Evolutionary conservation across 2,888 invertebrate species (phyloP).

Genomic region (Plagodis dolabraria): DNA sequence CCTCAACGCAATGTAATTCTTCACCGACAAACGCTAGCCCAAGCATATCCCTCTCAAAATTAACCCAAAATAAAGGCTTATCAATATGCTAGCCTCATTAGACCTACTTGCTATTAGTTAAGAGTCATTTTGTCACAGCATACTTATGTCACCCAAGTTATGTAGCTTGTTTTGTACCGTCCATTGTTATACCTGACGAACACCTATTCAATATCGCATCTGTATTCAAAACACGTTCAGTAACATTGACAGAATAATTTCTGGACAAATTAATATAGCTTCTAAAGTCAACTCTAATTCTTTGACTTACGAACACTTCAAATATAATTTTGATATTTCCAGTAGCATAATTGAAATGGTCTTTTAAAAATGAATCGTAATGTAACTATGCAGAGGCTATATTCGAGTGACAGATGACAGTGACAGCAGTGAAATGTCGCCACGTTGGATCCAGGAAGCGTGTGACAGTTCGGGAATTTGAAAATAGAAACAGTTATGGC

Average conservation of each 20-base stretch:
- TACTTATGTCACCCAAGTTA: conserved; percentile 33
- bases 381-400: conserved; percentile 47
- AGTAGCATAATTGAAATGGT: conserved; percentile 36
- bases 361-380: conserved; percentile 42
- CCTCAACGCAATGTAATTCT: too few species aligned
- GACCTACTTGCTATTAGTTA: conserved; percentile 12
- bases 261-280: conserved; percentile 8
- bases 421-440: conserved; percentile 48
- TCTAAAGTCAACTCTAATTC: conserved; percentile 31
- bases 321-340: conserved; percentile 40
- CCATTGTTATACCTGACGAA: conserved; percentile 34
- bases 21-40: too few species aligned
- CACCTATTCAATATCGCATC: conserved; percentile 29
- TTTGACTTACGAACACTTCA: conserved; percentile 16
- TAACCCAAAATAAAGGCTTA: conserved; percentile 1
- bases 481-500: conserved; percentile 68
- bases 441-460: conserved; percentile 68
- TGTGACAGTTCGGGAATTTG: conserved; percentile 63
- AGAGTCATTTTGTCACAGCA: conserved; percentile 17
- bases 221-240: conserved; percentile 35
- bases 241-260: conserved; percentile 28
- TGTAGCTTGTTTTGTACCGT: conserved; percentile 27
- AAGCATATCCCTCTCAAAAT: too few species aligned
- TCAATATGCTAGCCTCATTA: conserved; percentile 15
- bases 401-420: conserved; percentile 46